Percentiles rank a stretch among this genome's conserved stretches.
phyloP scores from a whole-genome alignment of 2,888 invertebrate genomes.

The Papilio elwesi region DNA sequence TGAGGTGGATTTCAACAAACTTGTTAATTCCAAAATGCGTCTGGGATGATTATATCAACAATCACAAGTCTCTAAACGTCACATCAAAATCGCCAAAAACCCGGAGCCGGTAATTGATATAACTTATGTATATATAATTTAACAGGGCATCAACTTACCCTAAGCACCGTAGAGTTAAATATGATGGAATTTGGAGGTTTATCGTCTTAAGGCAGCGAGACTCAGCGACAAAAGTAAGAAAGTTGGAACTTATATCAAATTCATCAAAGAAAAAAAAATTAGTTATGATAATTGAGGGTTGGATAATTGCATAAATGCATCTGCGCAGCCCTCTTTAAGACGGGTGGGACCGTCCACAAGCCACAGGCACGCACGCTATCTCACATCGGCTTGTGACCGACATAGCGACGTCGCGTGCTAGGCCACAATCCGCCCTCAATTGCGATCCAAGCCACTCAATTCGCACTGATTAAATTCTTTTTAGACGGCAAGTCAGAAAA shows the following conservation, averaged over 20 bases:
- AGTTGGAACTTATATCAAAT: too few species aligned
- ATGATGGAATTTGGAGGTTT: too few species aligned
- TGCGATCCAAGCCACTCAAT: conserved; percentile 44
- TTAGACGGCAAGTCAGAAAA: conserved; percentile 10
- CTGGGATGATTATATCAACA: background rate
- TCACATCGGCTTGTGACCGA: conserved; percentile 50
- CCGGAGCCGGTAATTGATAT: too few species aligned
- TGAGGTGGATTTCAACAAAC: background rate
- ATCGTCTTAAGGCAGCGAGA: too few species aligned
- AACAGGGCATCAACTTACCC: too few species aligned
- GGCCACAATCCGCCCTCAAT: conserved; percentile 55
- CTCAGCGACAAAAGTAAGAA: too few species aligned
- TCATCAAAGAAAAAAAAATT: too few species aligned
- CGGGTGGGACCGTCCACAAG: conserved; percentile 43
- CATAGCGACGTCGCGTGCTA: conserved; percentile 53
- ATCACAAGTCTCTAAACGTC: background rate
- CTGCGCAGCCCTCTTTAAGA: background rate
- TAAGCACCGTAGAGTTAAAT: background rate
- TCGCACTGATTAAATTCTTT: conserved; percentile 33
- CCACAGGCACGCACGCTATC: conserved; percentile 54
- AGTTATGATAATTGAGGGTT: background rate
- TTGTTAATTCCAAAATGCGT: background rate
- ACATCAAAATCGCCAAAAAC: background rate
- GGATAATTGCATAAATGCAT: background rate
- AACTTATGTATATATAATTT: too few species aligned